Conservation (phyloP, 1,140 invertebrate species). For the Lordiphosa collinella region DNA sequence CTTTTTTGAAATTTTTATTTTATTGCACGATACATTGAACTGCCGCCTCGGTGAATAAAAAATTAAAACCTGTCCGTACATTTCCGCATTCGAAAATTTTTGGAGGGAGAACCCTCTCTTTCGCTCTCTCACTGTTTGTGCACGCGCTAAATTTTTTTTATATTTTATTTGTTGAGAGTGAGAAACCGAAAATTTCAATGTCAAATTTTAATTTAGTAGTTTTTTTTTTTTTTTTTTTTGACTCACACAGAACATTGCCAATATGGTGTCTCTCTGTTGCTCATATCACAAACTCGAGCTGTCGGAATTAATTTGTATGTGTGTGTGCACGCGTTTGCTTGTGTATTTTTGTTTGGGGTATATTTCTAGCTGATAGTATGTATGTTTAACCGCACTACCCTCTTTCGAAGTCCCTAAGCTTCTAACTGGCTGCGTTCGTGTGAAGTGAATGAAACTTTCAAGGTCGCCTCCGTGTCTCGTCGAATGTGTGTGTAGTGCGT, state of each 20-base stretch:
- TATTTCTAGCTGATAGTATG: constrained; percentile 73
- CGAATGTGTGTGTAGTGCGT: constrained; percentile 32
- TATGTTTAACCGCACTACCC: constrained; percentile 12
- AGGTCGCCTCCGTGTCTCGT: constrained; percentile 44
- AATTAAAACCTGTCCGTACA: constrained; percentile 63
- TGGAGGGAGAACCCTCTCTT: constrained; percentile 17
- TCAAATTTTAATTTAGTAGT: constrained; percentile 76
- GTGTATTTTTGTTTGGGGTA: constrained; percentile 41
- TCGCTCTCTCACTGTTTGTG: constrained; percentile 6
- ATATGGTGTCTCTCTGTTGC: constrained; percentile 39
- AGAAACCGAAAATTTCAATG: constrained; percentile 64
- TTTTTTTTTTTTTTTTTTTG: constrained; percentile 29
- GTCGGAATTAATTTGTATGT: constrained; percentile 43
- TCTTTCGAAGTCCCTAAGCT: neutral
- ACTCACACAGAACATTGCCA: constrained; percentile 64
- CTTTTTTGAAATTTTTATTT: constrained; percentile 45
- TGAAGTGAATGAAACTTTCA: constrained; percentile 76
- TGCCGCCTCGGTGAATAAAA: constrained; percentile 22
- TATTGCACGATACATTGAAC: constrained; percentile 70
- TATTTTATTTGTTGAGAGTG: constrained; percentile 30
- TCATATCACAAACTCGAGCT: constrained; percentile 31
- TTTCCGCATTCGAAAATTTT: constrained; percentile 57
- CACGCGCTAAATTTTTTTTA: constrained; percentile 65
- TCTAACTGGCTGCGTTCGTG: constrained; percentile 30
- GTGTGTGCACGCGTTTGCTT: constrained; percentile 24